Evolutionary conservation across 2,113 vertebrate species (phyloP), one percentile per base, ranked within the genome.

Genomic region (Benitochromis conjunctus): DNA sequence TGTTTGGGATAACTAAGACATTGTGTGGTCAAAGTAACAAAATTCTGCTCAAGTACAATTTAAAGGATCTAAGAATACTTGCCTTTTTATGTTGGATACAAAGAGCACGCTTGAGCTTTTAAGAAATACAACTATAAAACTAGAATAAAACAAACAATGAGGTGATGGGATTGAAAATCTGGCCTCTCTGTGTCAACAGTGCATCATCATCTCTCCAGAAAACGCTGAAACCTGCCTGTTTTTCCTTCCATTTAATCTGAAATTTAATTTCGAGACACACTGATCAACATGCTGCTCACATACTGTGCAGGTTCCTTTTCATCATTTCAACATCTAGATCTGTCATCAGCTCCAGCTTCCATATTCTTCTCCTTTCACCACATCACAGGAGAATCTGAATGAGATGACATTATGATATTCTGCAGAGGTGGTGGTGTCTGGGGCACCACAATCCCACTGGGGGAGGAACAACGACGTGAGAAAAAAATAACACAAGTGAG

Each of bases 351-450:
- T 91, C 80, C 26, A 19, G 41, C 55, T 80, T 43, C 74, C 74
- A 43, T 36, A 84, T 54, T 74, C 36, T 24, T 46, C 83, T 80
- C 66, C 64, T 71, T 58, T 80, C 60, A 9, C 24, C 56, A 8
- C 31, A 58, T 81, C 89, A 89, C 87, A 58, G 58, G 88, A 91
- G 87, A 83, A 38, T 71, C 26, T 10, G 56, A 81, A 83, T 5
- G 87, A 86, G 81, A 82, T 81, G 79, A 51, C 83, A 83, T 80
- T 84, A 76, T 81, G 54, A 82, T 90, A 91, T 92, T 92, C 91
- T 86, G 89, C 85, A 53, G 88, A 88, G 91, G 89, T 57, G 62
- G 85, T 80, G 78, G 26, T 7, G 92, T 88, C 90, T 79, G 85
- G 81, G 83, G 82, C 85, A 4, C 41, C 79, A 62, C 78, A 69